Evolutionary conservation across 2,797 vertebrate genomes (phyloP).

Genomic region (Karalla daura): DNA sequence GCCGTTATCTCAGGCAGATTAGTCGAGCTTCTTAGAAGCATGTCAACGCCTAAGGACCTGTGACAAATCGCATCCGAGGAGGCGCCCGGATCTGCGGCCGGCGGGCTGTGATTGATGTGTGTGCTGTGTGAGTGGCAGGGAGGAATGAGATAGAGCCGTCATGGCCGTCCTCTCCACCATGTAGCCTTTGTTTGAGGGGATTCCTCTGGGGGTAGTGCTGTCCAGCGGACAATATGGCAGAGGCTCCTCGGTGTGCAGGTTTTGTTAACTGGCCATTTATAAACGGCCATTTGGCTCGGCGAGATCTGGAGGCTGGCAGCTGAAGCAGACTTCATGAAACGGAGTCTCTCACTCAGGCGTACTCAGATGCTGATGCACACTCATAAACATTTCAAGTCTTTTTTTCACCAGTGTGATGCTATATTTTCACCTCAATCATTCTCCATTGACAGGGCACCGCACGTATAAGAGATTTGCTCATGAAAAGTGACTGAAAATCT

Average conservation of each 20-base stretch:
- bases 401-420: constrained; percentile 9
- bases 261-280: constrained; percentile 68
- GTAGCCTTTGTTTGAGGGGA: constrained; percentile 66
- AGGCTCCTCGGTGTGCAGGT: constrained; percentile 52
- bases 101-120: constrained; percentile 78
- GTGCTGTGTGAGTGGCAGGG: constrained; percentile 76
- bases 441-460: not conserved
- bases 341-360: constrained; percentile 21
- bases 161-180: constrained; percentile 61
- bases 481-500: constrained; percentile 55
- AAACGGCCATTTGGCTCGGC: constrained; percentile 55
- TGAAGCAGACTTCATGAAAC: constrained; percentile 40
- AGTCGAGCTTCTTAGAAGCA: constrained; percentile 70
- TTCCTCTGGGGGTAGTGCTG: constrained; percentile 60
- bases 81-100: constrained; percentile 48
- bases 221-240: constrained; percentile 63
- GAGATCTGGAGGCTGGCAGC: constrained; percentile 37
- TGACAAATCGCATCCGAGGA: constrained; percentile 76
- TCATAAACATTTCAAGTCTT: constrained; percentile 16
- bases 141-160: constrained; percentile 77
- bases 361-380: constrained; percentile 32
- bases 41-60: constrained; percentile 73
- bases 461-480: constrained; percentile 46
- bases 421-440: constrained; percentile 9
- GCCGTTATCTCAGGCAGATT: constrained; percentile 67